These are phyloP conservation scores for Phoxinus phoxinus DNA, from an alignment of 2,113 vertebrate genomes.

Conservation along the genomic window DNA sequence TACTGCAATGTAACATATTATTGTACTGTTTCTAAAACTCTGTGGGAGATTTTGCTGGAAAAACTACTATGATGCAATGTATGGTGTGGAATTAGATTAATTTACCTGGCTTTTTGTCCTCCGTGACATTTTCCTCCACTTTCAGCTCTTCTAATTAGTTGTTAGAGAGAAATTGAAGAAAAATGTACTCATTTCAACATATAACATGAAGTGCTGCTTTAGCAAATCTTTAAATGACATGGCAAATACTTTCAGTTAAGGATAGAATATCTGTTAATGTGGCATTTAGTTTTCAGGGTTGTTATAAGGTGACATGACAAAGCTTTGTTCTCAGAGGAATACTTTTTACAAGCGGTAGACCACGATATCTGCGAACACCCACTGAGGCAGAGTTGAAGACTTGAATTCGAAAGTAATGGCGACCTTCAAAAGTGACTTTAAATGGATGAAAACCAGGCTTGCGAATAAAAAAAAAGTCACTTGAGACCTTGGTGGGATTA, in stretches of 20 bases:
- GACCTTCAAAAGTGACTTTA: conserved; percentile 32
- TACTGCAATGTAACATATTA: background rate
- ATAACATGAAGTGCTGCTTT: background rate
- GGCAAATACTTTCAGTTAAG: background rate
- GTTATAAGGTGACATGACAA: background rate
- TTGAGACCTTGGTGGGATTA: background rate
- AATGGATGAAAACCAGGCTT: background rate
- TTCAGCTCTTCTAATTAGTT: conserved; percentile 62
- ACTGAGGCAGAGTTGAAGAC: background rate
- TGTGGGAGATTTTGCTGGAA: background rate
- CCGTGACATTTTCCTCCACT: conserved; percentile 62
- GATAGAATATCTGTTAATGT: background rate
- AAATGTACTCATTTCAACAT: background rate
- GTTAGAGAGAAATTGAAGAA: background rate
- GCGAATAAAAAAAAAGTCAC: conserved; percentile 6
- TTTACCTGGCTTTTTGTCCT: conserved; percentile 73
- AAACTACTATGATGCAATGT: background rate
- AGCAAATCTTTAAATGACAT: background rate
- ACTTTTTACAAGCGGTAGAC: background rate
- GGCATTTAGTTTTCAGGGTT: background rate
- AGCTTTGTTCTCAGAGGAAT: background rate
- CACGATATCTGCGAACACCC: background rate
- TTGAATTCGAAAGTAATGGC: conserved; percentile 47
- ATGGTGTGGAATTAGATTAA: background rate
- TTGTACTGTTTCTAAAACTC: background rate